Conservation (phyloP, 1,140 invertebrate genomes). For the Hycleus cichorii region DNA sequence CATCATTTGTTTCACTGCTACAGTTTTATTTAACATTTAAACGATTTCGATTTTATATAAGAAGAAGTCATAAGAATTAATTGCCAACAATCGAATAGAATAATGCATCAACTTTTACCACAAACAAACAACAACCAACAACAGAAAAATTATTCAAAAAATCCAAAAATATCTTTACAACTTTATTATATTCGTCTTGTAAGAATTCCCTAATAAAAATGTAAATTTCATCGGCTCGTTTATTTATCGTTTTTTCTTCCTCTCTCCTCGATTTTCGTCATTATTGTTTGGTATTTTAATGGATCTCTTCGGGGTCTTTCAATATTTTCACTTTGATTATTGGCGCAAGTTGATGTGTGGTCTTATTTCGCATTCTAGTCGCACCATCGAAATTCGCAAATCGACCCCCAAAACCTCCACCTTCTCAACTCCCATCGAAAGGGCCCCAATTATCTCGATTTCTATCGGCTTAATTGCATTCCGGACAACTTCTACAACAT, state of each 20-base stretch:
- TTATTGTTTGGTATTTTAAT: conserved; percentile 2
- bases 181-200: conserved; percentile 9
- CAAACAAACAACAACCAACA: no score
- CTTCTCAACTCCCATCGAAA: no score
- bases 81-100: background rate
- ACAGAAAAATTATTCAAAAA: no score
- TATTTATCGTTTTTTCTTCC: background rate
- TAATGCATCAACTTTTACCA: no score
- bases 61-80: conserved; percentile 25
- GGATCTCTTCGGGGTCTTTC: conserved; percentile 1
- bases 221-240: conserved; percentile 6
- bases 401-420: no score
- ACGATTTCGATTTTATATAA: conserved; percentile 16
- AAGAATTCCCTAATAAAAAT: conserved; percentile 11
- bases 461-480: no score
- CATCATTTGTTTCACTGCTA: conserved; percentile 12
- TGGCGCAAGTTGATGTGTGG: conserved; percentile 1
- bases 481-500: no score
- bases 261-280: no score
- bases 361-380: conserved; percentile 8
- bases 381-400: background rate
- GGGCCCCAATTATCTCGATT: no score
- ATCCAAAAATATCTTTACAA: conserved; percentile 9
- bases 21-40: conserved; percentile 18
- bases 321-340: conserved; percentile 7